Evolutionary conservation across 2,797 vertebrate genomes (phyloP).

Genomic region (Agapornis canus): DNA sequence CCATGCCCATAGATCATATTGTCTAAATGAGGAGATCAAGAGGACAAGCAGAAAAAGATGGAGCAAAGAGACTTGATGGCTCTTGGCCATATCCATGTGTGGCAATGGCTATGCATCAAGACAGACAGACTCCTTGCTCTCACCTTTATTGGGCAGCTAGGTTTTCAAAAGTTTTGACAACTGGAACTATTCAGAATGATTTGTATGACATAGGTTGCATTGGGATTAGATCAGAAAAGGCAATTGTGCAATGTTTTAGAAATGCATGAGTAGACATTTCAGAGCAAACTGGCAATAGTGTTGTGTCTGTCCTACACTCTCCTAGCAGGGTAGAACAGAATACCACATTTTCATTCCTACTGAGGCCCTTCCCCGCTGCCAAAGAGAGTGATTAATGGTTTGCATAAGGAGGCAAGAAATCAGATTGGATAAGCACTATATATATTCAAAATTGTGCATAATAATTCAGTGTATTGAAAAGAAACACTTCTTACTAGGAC

Average conservation of each 20-base stretch:
- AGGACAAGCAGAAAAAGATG: slow-evolving; percentile 7
- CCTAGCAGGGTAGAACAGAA: neutral
- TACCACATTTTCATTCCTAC: neutral
- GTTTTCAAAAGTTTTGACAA: neutral
- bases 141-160: neutral
- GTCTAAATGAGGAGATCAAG: slow-evolving; percentile 51
- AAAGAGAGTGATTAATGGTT: neutral
- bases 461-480: neutral
- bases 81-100: neutral
- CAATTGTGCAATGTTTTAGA: neutral
- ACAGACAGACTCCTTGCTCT: neutral
- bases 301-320: neutral
- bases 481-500: neutral
- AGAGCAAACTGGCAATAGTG: neutral
- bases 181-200: neutral
- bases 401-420: neutral
- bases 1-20: neutral
- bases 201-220: neutral
- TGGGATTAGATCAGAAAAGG: neutral
- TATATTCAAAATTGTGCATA: neutral
- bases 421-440: neutral
- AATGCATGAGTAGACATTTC: neutral
- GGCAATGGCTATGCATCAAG: neutral
- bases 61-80: neutral
- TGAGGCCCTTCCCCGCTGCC: neutral